Evolutionary conservation across 2,888 invertebrate species (phyloP), one percentile per base, ranked within the genome.

Genomic region (Lycocerus yunnanus): DNA sequence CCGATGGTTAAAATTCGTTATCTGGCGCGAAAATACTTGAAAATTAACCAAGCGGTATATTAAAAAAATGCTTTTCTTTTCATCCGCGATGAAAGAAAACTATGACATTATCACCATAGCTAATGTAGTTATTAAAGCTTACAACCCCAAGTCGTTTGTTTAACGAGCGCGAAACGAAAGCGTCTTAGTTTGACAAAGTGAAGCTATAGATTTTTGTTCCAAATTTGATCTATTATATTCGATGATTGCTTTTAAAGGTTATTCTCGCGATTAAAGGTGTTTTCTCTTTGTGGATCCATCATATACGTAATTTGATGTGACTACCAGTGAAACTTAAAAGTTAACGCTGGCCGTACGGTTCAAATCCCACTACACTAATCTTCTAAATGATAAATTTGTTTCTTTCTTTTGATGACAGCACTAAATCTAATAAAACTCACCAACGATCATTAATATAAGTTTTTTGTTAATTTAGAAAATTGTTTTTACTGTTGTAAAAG

Each of bases 101-200:
- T 75, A 73, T 60, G 70, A 75, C 70, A 75, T 75, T 71, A 68
- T 75, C 72, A 69, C 66, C 66, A 69, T 43, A 20, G 70, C 69
- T 72, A 70, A 43, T 69, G 61, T 70, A 68, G 70, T 73, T 75
- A 73, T 75, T 71, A 72, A 63, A 67, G 72, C 69, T 76, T 76
- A 79, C 76, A 78, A 72, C 75, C 69, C 66, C 73, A 73, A 69
- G 73, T 78, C 78, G 76, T 79, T 79, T 78, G 77, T 69, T 77
- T 77, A 77, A 74, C 74, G 72, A 59, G 75, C 79, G 79, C 78
- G 79, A 79, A 79, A 79, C 77, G 78, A 78, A 78, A 71, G 43
- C 24, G 70, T 65, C 73, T 66, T 68, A 63, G 59, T 20, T 66
- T 70, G 70, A 66, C 65, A 66, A 75, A 66, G 66, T 27, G 66